Evolutionary conservation across 2,797 vertebrate species (phyloP).

Genomic region (Novumbra hubbsi): DNA sequence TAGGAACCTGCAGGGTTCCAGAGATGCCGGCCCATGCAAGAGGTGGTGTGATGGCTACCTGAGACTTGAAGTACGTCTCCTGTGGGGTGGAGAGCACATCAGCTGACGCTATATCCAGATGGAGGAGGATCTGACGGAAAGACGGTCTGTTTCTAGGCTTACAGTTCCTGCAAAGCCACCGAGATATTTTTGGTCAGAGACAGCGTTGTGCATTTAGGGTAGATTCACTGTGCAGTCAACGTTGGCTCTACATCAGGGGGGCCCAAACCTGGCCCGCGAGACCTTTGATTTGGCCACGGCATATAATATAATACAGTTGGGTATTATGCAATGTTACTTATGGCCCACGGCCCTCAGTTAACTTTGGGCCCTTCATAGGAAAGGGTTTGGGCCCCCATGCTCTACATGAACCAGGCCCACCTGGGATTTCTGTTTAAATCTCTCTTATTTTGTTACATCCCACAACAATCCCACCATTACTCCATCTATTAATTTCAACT

Average conservation of each 20-base stretch:
- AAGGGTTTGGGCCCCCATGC: no score
- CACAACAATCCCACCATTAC: not conserved
- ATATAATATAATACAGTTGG: no score
- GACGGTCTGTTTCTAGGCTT: constrained; percentile 93
- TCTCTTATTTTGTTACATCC: constrained; percentile 17
- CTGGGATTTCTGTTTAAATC: constrained; percentile 17
- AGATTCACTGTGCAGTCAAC: constrained; percentile 40
- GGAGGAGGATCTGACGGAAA: constrained; percentile 94
- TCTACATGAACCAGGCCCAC: constrained; percentile 5
- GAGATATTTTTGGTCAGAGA: constrained; percentile 30
- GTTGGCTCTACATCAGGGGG: not conserved
- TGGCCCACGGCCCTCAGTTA: no score
- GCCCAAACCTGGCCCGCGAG: no score
- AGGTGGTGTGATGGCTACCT: constrained; percentile 70
- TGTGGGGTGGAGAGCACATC: constrained; percentile 94
- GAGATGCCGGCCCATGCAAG: no score
- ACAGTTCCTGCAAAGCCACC: constrained; percentile 83
- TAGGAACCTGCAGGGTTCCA: no score
- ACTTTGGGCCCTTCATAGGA: no score
- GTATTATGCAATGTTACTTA: no score
- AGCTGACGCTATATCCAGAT: constrained; percentile 93
- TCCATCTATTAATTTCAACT: constrained; percentile 51
- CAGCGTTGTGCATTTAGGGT: constrained; percentile 25
- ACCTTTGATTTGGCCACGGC: no score
- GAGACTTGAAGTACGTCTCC: constrained; percentile 96